These are phyloP conservation scores for Corythornis madagascariensis DNA, from an alignment of 2,113 vertebrate species.

Conservation along the genomic window DNA sequence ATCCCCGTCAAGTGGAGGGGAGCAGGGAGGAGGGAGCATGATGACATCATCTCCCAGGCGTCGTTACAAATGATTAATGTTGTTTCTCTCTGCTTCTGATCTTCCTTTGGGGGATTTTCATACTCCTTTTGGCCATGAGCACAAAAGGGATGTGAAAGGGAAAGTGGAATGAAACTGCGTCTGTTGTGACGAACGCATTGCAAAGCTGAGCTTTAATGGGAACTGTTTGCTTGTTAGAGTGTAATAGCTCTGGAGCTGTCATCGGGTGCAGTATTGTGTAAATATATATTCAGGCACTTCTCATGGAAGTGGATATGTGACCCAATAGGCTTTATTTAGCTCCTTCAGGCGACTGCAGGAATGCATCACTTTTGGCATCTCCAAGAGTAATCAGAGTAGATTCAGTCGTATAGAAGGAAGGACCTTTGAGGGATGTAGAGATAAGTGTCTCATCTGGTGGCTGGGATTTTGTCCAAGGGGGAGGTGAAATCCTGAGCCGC, in stretches of 20 bases:
- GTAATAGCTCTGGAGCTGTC: conserved; percentile 14
- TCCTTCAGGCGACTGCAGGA: background rate
- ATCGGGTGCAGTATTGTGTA: background rate
- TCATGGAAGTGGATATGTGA: background rate
- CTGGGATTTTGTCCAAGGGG: background rate
- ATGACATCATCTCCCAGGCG: background rate
- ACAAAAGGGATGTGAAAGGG: background rate
- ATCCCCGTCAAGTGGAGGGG: background rate
- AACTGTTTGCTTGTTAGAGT: background rate
- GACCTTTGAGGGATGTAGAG: background rate
- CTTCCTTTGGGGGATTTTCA: background rate
- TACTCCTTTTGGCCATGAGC: background rate
- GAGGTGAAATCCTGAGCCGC: background rate
- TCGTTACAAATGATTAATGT: background rate
- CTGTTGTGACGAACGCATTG: background rate
- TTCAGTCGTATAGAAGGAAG: background rate
- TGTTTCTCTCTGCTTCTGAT: background rate
- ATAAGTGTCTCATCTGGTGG: background rate
- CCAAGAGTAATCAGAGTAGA: background rate
- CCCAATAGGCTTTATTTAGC: background rate
- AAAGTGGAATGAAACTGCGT: background rate
- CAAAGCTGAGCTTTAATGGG: accelerated
- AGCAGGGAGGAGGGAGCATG: background rate
- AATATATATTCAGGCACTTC: background rate
- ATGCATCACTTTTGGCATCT: background rate